Percentiles rank a stretch among this genome's conserved stretches.
Conservation (phyloP, 2,113 vertebrate genomes). For the Heliornis fulica region DNA sequence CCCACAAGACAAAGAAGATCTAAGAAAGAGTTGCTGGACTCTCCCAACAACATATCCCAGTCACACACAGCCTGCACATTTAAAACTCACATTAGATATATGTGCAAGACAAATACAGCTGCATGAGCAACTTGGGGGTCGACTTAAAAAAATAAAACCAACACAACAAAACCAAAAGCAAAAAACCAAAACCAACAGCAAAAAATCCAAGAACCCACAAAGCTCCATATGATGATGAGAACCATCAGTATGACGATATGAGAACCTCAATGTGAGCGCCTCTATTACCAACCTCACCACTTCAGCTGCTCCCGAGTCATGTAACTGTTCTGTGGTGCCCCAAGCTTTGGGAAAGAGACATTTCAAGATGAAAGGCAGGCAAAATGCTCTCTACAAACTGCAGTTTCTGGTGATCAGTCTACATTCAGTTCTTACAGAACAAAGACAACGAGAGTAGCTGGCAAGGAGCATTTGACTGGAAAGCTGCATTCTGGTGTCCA, state of each 20-base stretch:
- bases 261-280: background rate
- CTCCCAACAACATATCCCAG: background rate
- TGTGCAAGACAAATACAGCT: background rate
- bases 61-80: background rate
- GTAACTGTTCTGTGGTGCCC: slow-evolving; percentile 7
- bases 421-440: background rate
- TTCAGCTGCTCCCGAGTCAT: slow-evolving; percentile 24
- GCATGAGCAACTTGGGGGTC: background rate
- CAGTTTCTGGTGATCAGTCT: background rate
- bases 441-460: background rate
- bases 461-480: background rate
- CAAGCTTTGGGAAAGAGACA: background rate
- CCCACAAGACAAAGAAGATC: background rate
- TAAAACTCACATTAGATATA: background rate
- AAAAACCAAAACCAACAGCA: too few relatives aligned
- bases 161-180: too few relatives aligned
- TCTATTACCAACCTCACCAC: background rate
- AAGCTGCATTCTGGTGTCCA: background rate
- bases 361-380: slow-evolving; percentile 1
- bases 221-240: background rate
- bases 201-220: background rate
- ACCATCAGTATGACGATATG: background rate
- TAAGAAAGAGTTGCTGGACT: background rate
- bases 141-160: background rate
- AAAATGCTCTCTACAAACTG: background rate